Conservation (phyloP, 1,140 invertebrate species). For the Cotesia vestalis region DNA sequence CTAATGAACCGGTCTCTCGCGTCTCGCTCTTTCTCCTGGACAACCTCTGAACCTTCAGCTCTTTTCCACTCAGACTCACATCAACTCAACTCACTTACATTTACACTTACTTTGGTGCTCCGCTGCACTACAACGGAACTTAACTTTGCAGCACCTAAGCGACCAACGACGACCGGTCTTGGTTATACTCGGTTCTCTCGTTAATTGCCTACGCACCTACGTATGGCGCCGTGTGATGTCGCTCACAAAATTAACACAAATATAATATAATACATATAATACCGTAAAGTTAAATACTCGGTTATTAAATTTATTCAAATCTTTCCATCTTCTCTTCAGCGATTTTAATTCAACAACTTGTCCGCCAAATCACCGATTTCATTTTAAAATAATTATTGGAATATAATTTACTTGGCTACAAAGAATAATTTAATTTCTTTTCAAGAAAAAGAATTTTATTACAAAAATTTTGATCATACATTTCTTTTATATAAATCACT, state of each 20-base stretch:
- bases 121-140: constrained; percentile 1
- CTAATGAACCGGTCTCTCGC: constrained; percentile 44
- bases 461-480: too few species aligned
- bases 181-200: constrained; percentile 35
- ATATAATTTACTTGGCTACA: too few species aligned
- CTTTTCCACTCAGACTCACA: constrained; percentile 18
- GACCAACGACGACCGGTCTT: constrained; percentile 34
- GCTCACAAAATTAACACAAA: constrained; percentile 36
- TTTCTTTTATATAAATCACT: too few species aligned
- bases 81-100: neutral
- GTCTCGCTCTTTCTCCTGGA: constrained; percentile 32
- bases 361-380: too few species aligned
- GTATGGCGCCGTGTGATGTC: constrained; percentile 30
- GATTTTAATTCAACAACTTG: neutral
- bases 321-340: neutral
- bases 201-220: constrained; percentile 41
- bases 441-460: too few species aligned
- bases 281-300: constrained; percentile 40
- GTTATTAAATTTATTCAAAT: constrained; percentile 33
- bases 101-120: too few species aligned
- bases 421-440: too few species aligned
- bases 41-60: constrained; percentile 25
- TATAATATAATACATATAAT: constrained; percentile 11
- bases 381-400: too few species aligned
- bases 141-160: neutral